Conservation (phyloP, 2,113 vertebrate species). For the Callionymus lyra region DNA sequence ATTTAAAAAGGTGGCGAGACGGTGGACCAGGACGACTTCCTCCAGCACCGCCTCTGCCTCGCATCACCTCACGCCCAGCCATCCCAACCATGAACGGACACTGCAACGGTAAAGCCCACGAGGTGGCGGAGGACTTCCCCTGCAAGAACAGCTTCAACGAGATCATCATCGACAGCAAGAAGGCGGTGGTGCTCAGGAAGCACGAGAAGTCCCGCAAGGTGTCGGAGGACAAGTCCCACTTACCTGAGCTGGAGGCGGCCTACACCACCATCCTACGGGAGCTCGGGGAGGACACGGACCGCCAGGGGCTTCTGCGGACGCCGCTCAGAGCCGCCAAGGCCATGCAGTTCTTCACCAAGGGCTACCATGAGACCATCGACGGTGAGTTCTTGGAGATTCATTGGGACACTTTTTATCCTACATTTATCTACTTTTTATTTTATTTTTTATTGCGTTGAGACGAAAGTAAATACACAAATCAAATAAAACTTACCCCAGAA, state of each 20-base stretch:
- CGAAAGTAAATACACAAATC: too few relatives aligned
- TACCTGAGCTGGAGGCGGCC: conserved; percentile 57
- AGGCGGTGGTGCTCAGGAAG: conserved; percentile 27
- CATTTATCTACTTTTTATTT: too few relatives aligned
- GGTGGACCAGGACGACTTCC: too few relatives aligned
- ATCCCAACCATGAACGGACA: conserved; percentile 37
- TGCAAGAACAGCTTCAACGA: conserved; percentile 36
- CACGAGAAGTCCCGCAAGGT: conserved; percentile 55
- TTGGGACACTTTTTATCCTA: too few relatives aligned
- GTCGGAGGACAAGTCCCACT: conserved; percentile 34
- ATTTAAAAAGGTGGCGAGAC: too few relatives aligned
- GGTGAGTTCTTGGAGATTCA: conserved; percentile 55
- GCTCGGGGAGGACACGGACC: conserved; percentile 68
- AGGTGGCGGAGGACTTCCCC: conserved; percentile 29
- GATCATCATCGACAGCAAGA: conserved; percentile 43
- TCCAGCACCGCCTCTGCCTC: too few relatives aligned
- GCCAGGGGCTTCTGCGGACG: conserved; percentile 69
- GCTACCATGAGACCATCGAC: conserved; percentile 67
- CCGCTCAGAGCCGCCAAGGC: conserved; percentile 71
- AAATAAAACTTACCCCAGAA: too few relatives aligned
- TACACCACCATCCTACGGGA: conserved; percentile 68
- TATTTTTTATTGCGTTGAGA: too few relatives aligned
- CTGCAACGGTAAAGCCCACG: conserved; percentile 40
- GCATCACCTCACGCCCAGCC: too few relatives aligned
- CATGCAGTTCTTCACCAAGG: conserved; percentile 78